phyloP scores from a whole-genome alignment of 1,140 invertebrate genomes.

The Dendrolimus punctatus region DNA sequence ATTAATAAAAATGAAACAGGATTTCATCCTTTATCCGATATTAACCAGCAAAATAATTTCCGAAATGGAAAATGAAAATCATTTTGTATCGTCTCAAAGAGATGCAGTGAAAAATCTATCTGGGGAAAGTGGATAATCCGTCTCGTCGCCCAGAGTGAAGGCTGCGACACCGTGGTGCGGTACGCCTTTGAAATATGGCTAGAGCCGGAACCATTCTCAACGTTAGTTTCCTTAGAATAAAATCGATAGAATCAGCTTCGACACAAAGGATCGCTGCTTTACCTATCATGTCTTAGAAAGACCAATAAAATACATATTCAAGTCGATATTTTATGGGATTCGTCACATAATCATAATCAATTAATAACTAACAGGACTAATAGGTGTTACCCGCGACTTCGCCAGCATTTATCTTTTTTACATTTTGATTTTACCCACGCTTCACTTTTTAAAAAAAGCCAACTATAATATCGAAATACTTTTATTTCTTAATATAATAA shows the following conservation, averaged over 20 bases:
- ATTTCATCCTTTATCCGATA: background rate
- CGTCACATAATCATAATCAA: too few relatives aligned
- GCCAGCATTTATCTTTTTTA: too few relatives aligned
- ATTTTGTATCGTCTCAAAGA: constrained; percentile 12
- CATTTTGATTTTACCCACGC: too few relatives aligned
- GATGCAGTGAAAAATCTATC: constrained; percentile 34
- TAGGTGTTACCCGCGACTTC: too few relatives aligned
- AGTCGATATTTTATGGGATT: too few relatives aligned
- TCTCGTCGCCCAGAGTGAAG: constrained; percentile 15
- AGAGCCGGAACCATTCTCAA: constrained; percentile 14
- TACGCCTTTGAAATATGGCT: constrained; percentile 18
- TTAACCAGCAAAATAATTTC: background rate
- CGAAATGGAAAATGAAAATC: constrained; percentile 15
- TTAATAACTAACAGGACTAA: too few relatives aligned
- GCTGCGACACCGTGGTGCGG: constrained; percentile 14
- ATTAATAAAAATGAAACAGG: background rate
- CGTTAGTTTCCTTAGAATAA: constrained; percentile 19
- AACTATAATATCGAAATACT: too few relatives aligned
- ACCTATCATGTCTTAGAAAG: background rate
- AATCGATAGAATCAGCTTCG: constrained; percentile 10
- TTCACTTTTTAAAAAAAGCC: too few relatives aligned
- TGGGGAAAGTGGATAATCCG: constrained; percentile 44
- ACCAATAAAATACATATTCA: too few relatives aligned
- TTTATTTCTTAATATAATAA: too few relatives aligned
- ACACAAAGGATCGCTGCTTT: constrained; percentile 14